Base-by-base conservation (phyloP, 2,888 invertebrate species). In the Eulithis prunata region DNA sequence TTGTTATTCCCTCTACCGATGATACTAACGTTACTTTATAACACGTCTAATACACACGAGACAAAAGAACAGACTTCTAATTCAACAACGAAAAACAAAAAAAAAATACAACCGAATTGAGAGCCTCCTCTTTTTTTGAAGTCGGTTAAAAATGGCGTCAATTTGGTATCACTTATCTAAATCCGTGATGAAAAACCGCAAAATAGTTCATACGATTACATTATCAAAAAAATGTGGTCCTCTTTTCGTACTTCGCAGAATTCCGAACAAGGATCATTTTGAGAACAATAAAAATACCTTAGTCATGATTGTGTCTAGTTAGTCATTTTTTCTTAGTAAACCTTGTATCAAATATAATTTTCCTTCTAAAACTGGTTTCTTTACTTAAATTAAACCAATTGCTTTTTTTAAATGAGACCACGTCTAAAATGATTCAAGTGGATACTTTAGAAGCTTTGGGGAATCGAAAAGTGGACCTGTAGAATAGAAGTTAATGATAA, bases 261-360 rank as follows among this genome's bases (percentile, higher is more conserved):
- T 41, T 45, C 36, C 38, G 49, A 52, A 61, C 68, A 69, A 71
- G 66, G 59, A 32, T n/a, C 38, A 28, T 59, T 46, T 54, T 10
- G 52, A 62, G 14, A 66, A 69, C 71, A 75, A 75, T 78, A 76
- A 62, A 74, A 76, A 82, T 78, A 68, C 78, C 76, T 62, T 56
- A 75, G 72, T 71, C 77, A 82, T 81, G 81, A 79, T 63, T 67
- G 59, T 57, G 36, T 56, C 58, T 64, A 52, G 74, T 83, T 80
- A 83, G 78, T 83, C 82, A 84, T 56, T 72, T 66, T 64, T 82
- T 84, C 82, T 78, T 53, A 66, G 80, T 78, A 83, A 75, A 63
- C 54, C 55, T 56, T 45, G 57, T 60, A 74, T 69, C 57, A 70
- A 70, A 70, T 69, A 55, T 8, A 21, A 47, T 82, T 81, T 81